A percentile compares a stretch with the other conserved stretches of the same genome.
Conservation (phyloP, 2,888 invertebrate genomes). For the Hemaris fuciformis region DNA sequence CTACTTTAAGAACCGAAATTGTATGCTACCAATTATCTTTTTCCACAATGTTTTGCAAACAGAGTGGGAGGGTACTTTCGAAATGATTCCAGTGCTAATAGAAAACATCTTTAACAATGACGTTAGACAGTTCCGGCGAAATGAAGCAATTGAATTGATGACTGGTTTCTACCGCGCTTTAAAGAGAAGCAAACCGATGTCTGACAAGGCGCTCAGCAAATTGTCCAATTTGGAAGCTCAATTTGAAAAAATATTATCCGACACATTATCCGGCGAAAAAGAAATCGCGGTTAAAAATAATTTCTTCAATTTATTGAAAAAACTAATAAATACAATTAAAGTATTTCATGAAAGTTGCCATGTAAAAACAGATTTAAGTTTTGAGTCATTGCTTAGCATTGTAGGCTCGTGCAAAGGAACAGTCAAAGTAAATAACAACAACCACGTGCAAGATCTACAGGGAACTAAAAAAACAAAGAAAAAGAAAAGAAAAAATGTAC, state of each 20-base stretch:
- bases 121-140: slow-evolving; percentile 84
- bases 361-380: slow-evolving; percentile 55
- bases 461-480: slow-evolving; percentile 47
- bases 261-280: slow-evolving; percentile 58
- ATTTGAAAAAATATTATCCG: slow-evolving; percentile 65
- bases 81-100: slow-evolving; percentile 80
- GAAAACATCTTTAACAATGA: slow-evolving; percentile 81
- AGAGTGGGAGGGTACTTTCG: slow-evolving; percentile 84
- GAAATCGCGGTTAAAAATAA: slow-evolving; percentile 78
- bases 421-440: slow-evolving; percentile 43
- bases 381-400: slow-evolving; percentile 47
- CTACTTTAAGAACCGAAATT: slow-evolving; percentile 84
- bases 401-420: slow-evolving; percentile 51
- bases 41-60: slow-evolving; percentile 84
- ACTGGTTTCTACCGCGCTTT: slow-evolving; percentile 84
- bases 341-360: slow-evolving; percentile 65
- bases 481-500: slow-evolving; percentile 57
- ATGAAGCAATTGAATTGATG: slow-evolving; percentile 85
- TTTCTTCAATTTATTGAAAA: slow-evolving; percentile 78
- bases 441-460: slow-evolving; percentile 29
- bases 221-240: slow-evolving; percentile 68
- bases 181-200: slow-evolving; percentile 65
- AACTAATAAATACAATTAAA: slow-evolving; percentile 77
- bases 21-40: slow-evolving; percentile 83
- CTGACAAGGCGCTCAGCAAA: slow-evolving; percentile 51